Conservation (phyloP, 2,888 invertebrate species). For the Erpobdella octoculata region DNA sequence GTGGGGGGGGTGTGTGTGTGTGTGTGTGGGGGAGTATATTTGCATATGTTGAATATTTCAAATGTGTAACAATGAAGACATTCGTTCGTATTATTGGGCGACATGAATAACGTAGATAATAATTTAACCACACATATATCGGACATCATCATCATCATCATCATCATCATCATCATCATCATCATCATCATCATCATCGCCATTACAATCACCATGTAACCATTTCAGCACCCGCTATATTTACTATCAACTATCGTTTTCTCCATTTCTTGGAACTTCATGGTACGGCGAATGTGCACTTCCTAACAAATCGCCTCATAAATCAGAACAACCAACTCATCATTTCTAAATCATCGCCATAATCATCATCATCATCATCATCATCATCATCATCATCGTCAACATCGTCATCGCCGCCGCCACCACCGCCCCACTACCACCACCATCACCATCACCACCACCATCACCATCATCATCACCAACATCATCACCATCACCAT, state of each 20-base stretch:
- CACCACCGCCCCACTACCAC: no score
- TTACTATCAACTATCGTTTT: background rate
- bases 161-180: background rate
- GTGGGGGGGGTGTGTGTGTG: no score
- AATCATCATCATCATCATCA: background rate
- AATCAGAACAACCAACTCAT: background rate
- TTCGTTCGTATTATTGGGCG: no score
- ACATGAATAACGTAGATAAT: background rate
- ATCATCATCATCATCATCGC: background rate
- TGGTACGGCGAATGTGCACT: conserved; percentile 2
- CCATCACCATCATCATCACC: background rate
- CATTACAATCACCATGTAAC: background rate
- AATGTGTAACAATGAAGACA: no score
- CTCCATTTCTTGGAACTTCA: background rate
- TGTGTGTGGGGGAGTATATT: no score
- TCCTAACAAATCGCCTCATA: background rate
- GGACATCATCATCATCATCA: background rate
- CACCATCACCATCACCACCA: background rate
- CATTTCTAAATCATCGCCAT: background rate
- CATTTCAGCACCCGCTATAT: no score
- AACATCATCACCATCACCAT: background rate
- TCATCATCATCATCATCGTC: conserved; percentile 1
- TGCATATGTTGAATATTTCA: no score
- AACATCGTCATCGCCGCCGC: background rate
- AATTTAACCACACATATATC: background rate